Percentiles rank a stretch among this genome's conserved stretches.
Conservation (phyloP, 2,888 invertebrate species). For the Julus scanicus region DNA sequence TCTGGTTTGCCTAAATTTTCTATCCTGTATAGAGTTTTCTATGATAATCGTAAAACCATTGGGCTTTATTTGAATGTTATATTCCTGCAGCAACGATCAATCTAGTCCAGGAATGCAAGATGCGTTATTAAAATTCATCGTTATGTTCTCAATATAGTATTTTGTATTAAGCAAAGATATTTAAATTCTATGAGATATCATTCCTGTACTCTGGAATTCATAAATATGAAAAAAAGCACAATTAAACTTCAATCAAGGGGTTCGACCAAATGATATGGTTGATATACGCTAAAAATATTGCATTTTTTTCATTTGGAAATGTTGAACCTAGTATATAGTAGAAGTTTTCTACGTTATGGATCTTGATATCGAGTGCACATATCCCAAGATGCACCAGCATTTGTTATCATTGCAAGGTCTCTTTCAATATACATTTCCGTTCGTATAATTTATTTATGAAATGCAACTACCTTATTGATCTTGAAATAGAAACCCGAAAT, state of each 20-base stretch:
- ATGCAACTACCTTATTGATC: slow-evolving; percentile 22
- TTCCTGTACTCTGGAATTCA: background rate
- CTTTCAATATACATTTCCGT: background rate
- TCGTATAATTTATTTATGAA: slow-evolving; percentile 22
- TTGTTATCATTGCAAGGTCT: background rate
- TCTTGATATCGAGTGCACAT: background rate
- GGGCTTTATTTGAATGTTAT: too few species aligned
- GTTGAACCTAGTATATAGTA: background rate
- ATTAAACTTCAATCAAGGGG: background rate
- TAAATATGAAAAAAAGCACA: background rate
- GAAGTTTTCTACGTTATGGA: too few species aligned
- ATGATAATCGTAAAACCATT: too few species aligned
- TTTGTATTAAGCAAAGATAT: background rate
- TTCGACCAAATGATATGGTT: background rate
- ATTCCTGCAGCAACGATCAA: too few species aligned
- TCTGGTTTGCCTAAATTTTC: too few species aligned
- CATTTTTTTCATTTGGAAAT: background rate
- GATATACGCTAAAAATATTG: background rate
- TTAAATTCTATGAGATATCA: background rate
- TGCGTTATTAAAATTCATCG: background rate
- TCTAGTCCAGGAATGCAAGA: background rate
- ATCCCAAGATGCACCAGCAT: background rate
- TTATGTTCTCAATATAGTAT: background rate
- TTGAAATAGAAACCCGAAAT: slow-evolving; percentile 20
- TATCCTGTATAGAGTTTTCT: too few species aligned